A percentile compares a stretch with the other conserved stretches of the same genome.
Conservation (phyloP, 2,888 invertebrate genomes). For the Atrina japonica region DNA sequence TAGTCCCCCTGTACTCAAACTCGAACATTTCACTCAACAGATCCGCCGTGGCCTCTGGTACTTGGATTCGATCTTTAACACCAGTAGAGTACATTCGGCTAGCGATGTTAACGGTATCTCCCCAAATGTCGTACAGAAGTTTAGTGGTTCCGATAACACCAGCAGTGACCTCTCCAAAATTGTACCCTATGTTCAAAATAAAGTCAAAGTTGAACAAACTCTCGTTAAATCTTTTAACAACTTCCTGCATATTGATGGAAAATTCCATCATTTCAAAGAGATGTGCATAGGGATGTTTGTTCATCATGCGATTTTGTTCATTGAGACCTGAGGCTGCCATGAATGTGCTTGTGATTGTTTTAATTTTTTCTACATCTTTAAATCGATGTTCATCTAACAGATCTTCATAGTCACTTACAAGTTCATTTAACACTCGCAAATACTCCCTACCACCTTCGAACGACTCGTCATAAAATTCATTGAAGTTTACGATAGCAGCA, state of each 20-base stretch:
- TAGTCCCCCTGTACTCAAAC: conserved; percentile 95
- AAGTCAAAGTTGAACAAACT: conserved; percentile 81
- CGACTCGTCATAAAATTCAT: conserved; percentile 98
- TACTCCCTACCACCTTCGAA: conserved; percentile 97
- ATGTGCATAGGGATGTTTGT: conserved; percentile 88
- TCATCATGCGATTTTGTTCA: conserved; percentile 87
- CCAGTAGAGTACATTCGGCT: conserved; percentile 99
- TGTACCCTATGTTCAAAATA: conserved; percentile 87
- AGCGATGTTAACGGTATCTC: conserved; percentile 98
- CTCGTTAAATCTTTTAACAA: conserved; percentile 78
- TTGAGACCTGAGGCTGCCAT: conserved; percentile 99
- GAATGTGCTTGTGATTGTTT: conserved; percentile 96
- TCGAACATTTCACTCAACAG: conserved; percentile 88
- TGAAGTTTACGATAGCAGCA: conserved; percentile 97
- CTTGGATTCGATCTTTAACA: conserved; percentile 88
- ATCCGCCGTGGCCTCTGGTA: conserved; percentile 79
- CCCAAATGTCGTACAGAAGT: conserved; percentile 98
- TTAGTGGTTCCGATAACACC: conserved; percentile 98
- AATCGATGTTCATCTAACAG: conserved; percentile 91
- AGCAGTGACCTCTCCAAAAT: conserved; percentile 97
- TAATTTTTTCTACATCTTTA: conserved; percentile 96
- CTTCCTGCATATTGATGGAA: conserved; percentile 91
- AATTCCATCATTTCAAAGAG: conserved; percentile 95
- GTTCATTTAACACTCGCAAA: conserved; percentile 95
- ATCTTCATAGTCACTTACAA: conserved; percentile 98